These are phyloP conservation scores for Erannis defoliaria DNA, from an alignment of 2,888 invertebrate genomes.

Conservation along the genomic window DNA sequence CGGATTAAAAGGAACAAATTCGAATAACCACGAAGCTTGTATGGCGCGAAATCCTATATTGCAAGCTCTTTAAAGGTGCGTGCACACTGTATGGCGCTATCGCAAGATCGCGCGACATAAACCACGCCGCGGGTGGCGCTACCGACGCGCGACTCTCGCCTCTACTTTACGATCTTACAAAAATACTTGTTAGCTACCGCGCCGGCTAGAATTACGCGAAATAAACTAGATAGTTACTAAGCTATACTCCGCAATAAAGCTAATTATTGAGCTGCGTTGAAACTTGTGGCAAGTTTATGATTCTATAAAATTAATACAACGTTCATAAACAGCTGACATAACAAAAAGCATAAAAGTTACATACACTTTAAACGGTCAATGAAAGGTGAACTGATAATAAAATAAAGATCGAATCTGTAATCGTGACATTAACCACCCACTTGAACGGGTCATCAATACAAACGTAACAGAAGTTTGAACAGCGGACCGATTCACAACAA, in stretches of 20 bases:
- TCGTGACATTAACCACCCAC: conserved; percentile 21
- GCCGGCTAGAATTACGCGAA: conserved; percentile 49
- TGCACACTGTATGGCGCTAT: conserved; percentile 69
- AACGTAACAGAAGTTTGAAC: conserved; percentile 41
- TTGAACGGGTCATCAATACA: conserved; percentile 32
- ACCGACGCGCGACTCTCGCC: conserved; percentile 57
- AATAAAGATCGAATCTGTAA: conserved; percentile 13
- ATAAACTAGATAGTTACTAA: conserved; percentile 30
- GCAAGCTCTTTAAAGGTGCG: conserved; percentile 62
- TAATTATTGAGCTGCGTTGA: conserved; percentile 36
- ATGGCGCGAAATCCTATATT: conserved; percentile 64
- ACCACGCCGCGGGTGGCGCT: conserved; percentile 81
- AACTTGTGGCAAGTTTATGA: conserved; percentile 29
- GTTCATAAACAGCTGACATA: neutral
- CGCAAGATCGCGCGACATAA: conserved; percentile 75
- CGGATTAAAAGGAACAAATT: conserved; percentile 50
- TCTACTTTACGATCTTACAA: conserved; percentile 70
- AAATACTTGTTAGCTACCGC: conserved; percentile 52
- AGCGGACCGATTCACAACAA: conserved; percentile 59
- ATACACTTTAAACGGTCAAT: neutral
- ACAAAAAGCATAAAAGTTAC: conserved; percentile 1
- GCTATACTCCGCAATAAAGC: conserved; percentile 30
- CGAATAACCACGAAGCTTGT: conserved; percentile 53
- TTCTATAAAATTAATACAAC: conserved; percentile 22
- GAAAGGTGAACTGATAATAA: conserved; percentile 18